These are phyloP conservation scores for Cranoglanis bouderius DNA, from an alignment of 2,113 vertebrate species.

Conservation along the genomic window DNA sequence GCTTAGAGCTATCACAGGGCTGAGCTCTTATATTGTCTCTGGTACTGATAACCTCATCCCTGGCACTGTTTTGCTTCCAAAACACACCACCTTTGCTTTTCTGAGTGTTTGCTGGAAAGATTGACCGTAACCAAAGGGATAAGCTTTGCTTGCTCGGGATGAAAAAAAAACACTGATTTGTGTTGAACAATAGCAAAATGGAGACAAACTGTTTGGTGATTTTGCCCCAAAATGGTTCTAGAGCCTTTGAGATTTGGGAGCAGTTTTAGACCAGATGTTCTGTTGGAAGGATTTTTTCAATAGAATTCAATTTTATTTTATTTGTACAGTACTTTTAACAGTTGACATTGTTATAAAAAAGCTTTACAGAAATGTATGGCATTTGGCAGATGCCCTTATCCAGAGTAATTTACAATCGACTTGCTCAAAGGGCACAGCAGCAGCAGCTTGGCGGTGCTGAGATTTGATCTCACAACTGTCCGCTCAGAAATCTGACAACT, in stretches of 20 bases:
- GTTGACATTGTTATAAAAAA: neutral
- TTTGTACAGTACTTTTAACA: neutral
- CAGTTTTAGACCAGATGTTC: neutral
- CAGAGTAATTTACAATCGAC: too few species aligned
- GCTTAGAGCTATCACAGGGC: constrained; percentile 62
- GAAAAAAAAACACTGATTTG: constrained; percentile 2
- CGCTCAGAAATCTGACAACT: too few species aligned
- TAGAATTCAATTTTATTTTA: neutral
- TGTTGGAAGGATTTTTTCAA: neutral
- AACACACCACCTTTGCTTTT: constrained; percentile 22
- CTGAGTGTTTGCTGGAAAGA: constrained; percentile 43
- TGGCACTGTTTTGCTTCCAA: neutral
- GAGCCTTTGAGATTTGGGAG: neutral
- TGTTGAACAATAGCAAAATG: constrained; percentile 38
- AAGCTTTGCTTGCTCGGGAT: constrained; percentile 29
- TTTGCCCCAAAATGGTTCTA: neutral
- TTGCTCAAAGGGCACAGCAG: too few species aligned
- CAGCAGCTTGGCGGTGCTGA: too few species aligned
- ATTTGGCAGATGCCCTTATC: too few species aligned
- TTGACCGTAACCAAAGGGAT: constrained; percentile 54
- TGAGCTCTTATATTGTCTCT: constrained; percentile 36
- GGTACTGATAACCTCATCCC: neutral
- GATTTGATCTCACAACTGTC: too few species aligned
- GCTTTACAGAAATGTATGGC: neutral
- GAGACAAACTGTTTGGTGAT: constrained; percentile 3